Evolutionary conservation across 2,113 vertebrate species (phyloP), one percentile per base, ranked within the genome.

Genomic region (Alethe castanea): DNA sequence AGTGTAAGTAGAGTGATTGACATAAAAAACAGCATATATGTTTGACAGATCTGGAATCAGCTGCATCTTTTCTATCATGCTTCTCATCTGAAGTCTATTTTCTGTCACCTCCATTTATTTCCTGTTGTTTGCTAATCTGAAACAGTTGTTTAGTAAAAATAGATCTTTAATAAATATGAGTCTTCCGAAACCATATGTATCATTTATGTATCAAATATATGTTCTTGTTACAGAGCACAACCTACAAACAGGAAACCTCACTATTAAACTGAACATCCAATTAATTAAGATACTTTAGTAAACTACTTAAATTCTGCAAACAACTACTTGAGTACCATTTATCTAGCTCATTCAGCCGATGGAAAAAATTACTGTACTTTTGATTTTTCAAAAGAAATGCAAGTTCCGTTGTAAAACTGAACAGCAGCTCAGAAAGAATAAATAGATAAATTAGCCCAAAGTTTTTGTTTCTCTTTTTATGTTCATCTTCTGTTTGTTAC

Each of bases 201-300:
- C 35, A 91, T 79, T 90, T 95, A 92, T 8, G 18, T 81, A 95
- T 62, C 86, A 89, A 94, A 95, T 82, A 59, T 54, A 87, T 9
- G 33, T 91, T 92, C 72, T 26, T 66, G n/a, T 74, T 92, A 83
- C 53, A 89, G 70, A 93, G 90, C 40, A 62, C 36, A 96, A 78
- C 81, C 91, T 80, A 74, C 85, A 95, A 97, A 97, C 53, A 97
- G 88, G 86, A 94, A 95, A 92, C 70, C 35, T 95, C 83, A 95
- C 86, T 74, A 77, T 94, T 87, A 96, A 95, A 95, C 72, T 81
- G 89, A 97, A 93, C 88, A 97, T 93, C 65, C 90, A 95, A 86
- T 97, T 97, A 96, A 97, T 97, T 96, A 97, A 94, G 80, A 93
- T 88, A 94, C 71, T 96, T 85, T 92, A 96, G 53, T 88, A 94